Conservation (phyloP, 2,113 vertebrate genomes). For the Helogale parvula region DNA sequence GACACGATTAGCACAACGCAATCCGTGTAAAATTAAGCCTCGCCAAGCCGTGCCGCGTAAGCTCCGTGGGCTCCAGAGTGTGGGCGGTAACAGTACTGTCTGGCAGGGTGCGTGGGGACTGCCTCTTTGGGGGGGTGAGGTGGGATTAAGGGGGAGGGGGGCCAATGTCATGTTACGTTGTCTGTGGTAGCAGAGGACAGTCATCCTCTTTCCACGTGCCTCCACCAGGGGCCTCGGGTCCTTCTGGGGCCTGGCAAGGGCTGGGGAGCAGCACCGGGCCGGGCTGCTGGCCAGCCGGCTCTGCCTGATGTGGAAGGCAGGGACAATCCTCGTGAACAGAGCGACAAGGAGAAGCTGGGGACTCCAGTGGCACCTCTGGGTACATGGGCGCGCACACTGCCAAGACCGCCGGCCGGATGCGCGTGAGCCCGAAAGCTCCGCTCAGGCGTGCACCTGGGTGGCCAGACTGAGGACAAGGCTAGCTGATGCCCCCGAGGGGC, state of each 20-base stretch:
- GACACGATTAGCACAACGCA: not conserved
- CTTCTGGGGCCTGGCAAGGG: not conserved
- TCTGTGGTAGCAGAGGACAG: not conserved
- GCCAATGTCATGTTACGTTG: not conserved
- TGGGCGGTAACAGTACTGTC: not conserved
- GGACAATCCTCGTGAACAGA: accelerated
- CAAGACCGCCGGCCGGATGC: not conserved
- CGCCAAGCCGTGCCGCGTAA: not conserved
- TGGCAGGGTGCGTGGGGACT: not conserved
- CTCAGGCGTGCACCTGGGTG: not conserved
- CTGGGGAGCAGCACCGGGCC: not conserved
- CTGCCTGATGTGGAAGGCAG: not conserved
- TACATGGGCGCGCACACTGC: not conserved
- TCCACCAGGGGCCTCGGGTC: not conserved
- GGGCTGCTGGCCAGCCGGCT: accelerated
- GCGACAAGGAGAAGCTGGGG: accelerated
- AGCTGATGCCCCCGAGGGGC: no score
- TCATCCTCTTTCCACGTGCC: not conserved
- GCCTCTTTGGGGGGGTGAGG: not conserved
- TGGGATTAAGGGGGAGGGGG: not conserved
- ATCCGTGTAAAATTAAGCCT: not conserved
- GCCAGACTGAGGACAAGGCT: not conserved
- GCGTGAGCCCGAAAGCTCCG: not conserved
- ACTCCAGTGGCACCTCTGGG: not conserved
- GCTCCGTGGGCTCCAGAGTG: not conserved